Evolutionary conservation across 2,113 vertebrate species (phyloP).

Genomic region (Pogona vitticeps): DNA sequence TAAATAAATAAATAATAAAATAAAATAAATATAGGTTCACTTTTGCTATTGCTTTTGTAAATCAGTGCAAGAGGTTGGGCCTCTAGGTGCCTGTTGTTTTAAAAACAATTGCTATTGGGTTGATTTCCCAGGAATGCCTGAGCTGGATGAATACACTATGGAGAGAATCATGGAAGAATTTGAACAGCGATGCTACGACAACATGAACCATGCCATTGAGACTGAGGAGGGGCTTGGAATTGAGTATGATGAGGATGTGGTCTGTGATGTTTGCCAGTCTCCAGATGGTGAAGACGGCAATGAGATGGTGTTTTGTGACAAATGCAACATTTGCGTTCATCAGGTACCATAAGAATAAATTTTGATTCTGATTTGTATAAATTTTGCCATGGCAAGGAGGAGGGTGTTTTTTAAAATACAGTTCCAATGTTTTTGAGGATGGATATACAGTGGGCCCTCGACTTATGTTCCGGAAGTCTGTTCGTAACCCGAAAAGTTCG

Average conservation of each 20-base stretch:
- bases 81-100: rapidly evolving
- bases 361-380: neutral
- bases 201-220: slow-evolving; percentile 93
- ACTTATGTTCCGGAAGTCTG: too few species aligned
- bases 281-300: slow-evolving; percentile 97
- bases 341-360: slow-evolving; percentile 79
- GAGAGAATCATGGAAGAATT: slow-evolving; percentile 93
- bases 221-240: slow-evolving; percentile 96
- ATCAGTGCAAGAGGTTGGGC: neutral
- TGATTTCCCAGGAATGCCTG: slow-evolving; percentile 78
- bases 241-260: slow-evolving; percentile 97
- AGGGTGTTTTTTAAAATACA: neutral
- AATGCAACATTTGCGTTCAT: slow-evolving; percentile 98
- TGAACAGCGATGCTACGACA: slow-evolving; percentile 90
- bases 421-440: neutral
- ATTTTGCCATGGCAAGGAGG: neutral
- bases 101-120: neutral
- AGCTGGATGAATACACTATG: slow-evolving; percentile 90
- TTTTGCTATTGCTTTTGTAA: neutral
- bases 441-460: too few species aligned
- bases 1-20: too few species aligned
- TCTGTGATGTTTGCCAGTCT: slow-evolving; percentile 96
- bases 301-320: slow-evolving; percentile 99
- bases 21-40: too few species aligned
- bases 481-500: too few species aligned